Evolutionary conservation across 2,888 invertebrate genomes (phyloP), one percentile per base, ranked within the genome.

Genomic region (Charanyca ferruginea): DNA sequence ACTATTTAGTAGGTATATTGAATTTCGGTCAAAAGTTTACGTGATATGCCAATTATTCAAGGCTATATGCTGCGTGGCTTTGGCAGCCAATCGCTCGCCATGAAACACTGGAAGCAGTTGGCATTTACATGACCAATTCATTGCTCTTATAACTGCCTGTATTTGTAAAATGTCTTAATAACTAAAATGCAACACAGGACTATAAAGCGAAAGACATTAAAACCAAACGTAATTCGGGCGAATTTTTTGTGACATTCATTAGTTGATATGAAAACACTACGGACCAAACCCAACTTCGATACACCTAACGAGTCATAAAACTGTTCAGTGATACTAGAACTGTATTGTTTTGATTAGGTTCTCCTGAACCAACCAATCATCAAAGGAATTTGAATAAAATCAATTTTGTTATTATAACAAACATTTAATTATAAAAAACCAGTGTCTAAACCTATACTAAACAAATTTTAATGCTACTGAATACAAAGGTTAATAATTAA

Each of bases 301-400:
- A 52, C 22, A 32, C 20, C 11, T 62, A 64, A 69, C 22, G 18
- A n/a, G 51, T 49, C 25, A 48, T 67, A 48, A 72, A 57, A 53
- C 49, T 44, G 9, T 49, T 53, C 47, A 52, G 20, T 48, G 48
- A 51, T 32, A 45, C 47, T 44, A n/a, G 42, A n/a, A 57, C 38
- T 62, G 23, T 57, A 44, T 49, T 49, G 16, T 18, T 69, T 54
- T 35, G 25, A 32, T 44, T 9, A 38, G 38, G 38, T 25, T 9
- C 32, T 28, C 32, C 49, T n/a, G 48, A 69, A 48, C 35, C 28
- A 55, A 52, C n/a, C 18, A 9, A 32, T 11, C 32, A 11, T 35
- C 51, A 32, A 52, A 72, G 64, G 64, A 57, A 66, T 62, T 67
- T 23, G 51, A 71, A 63, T 79, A 72, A 75, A 77, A 77, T 77